Evolutionary conservation across 2,888 invertebrate genomes (phyloP).

Genomic region (Trachelus iudaicus): DNA sequence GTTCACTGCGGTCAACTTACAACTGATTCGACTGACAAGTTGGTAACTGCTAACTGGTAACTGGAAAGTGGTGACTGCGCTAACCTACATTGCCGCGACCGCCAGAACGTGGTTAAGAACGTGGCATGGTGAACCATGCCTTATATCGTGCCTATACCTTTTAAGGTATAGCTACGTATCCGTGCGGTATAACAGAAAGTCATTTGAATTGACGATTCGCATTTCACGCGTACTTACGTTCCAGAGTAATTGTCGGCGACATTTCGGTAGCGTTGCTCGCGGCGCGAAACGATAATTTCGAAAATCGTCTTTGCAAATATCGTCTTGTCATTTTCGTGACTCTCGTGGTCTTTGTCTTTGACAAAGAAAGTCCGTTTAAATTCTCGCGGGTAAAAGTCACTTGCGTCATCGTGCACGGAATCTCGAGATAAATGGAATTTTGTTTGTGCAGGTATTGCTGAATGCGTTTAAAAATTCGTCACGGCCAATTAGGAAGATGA

Average conservation of each 20-base stretch:
- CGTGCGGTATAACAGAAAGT: background rate
- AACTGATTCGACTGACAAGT: background rate
- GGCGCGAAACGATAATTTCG: background rate
- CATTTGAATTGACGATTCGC: background rate
- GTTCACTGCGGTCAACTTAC: background rate
- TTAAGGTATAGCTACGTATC: background rate
- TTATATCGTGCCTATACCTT: background rate
- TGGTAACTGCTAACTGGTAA: background rate
- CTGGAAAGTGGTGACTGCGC: conserved; percentile 8
- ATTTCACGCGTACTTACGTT: background rate
- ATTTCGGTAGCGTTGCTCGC: background rate
- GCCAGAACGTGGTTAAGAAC: conserved; percentile 17
- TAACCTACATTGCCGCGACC: conserved; percentile 42
- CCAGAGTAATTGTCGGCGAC: background rate
- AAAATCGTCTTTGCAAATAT: background rate
- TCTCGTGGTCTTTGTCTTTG: background rate
- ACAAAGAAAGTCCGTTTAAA: background rate
- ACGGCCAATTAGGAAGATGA: background rate
- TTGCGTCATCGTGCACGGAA: background rate
- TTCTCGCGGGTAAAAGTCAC: background rate
- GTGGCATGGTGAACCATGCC: background rate
- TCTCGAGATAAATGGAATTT: background rate
- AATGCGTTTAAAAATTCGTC: background rate
- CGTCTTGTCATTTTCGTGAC: background rate
- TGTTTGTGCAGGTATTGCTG: background rate